Conservation (phyloP, 2,113 vertebrate species). For the Fukomys damarensis region DNA sequence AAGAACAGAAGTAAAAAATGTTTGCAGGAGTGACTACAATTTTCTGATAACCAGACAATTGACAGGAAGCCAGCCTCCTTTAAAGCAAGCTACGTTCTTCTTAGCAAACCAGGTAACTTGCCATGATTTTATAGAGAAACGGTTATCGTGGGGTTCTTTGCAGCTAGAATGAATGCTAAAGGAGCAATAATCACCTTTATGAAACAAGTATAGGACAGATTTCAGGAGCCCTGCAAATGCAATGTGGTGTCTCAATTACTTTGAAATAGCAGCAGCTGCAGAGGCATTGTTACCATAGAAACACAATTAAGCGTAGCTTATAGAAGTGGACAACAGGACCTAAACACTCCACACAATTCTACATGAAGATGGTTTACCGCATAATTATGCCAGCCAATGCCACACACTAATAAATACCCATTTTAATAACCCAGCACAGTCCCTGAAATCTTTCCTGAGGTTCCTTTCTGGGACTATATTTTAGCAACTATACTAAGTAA, state of each 20-base stretch:
- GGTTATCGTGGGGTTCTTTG: constrained; percentile 1
- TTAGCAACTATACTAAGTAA: background rate
- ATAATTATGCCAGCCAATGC: constrained; percentile 57
- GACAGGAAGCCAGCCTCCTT: background rate
- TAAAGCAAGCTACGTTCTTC: constrained; percentile 11
- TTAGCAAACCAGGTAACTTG: constrained; percentile 40
- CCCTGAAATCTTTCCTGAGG: background rate
- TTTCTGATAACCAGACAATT: constrained; percentile 53
- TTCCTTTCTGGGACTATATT: background rate
- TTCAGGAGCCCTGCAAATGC: constrained; percentile 57
- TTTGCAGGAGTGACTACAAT: constrained; percentile 5
- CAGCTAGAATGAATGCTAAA: constrained; percentile 58
- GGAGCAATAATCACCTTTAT: constrained; percentile 63
- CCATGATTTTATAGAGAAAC: constrained; percentile 56
- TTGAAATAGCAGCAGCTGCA: constrained; percentile 75
- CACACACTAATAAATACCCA: constrained; percentile 53
- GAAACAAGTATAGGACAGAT: constrained; percentile 49
- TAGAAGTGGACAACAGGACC: constrained; percentile 70
- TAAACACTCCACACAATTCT: constrained; percentile 27
- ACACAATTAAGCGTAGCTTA: constrained; percentile 69
- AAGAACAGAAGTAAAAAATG: constrained; percentile 48
- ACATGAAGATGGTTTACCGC: constrained; percentile 54
- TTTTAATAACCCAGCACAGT: constrained; percentile 26
- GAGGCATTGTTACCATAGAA: constrained; percentile 74
- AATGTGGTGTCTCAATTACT: constrained; percentile 66